phyloP scores from a whole-genome alignment of 2,113 vertebrate genomes.

The Eulemur rufifrons region DNA sequence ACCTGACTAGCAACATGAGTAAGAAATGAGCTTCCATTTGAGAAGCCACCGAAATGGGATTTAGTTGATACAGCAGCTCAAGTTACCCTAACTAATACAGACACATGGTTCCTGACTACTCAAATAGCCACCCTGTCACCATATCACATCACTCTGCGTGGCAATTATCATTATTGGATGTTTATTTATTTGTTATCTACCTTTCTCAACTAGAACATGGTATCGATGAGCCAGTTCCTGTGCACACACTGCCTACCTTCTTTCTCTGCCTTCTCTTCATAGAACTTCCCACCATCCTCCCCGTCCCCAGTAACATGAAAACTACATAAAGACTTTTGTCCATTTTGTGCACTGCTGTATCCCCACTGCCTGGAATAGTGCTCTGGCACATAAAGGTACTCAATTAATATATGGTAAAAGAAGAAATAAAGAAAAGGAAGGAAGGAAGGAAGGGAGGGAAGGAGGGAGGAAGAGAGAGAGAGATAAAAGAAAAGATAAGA shows the following conservation, averaged over 20 bases:
- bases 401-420: background rate
- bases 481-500: background rate
- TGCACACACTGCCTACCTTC: background rate
- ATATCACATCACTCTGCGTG: background rate
- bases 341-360: background rate
- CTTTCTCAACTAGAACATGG: background rate
- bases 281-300: background rate
- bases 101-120: background rate
- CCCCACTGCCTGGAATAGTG: background rate
- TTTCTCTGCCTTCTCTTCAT: background rate
- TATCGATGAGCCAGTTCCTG: no score
- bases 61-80: background rate
- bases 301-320: background rate
- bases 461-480: background rate
- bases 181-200: background rate
- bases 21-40: background rate
- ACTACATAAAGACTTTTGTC: background rate
- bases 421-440: background rate
- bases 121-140: background rate
- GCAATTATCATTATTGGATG: no score
- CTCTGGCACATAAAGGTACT: background rate
- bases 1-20: background rate
- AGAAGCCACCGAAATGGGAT: background rate
- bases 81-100: background rate
- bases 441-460: fast-evolving